Percentiles rank a stretch among this genome's conserved stretches.
phyloP scores from a whole-genome alignment of 1,140 invertebrate species.

The Stegodyphus mimosarum region DNA sequence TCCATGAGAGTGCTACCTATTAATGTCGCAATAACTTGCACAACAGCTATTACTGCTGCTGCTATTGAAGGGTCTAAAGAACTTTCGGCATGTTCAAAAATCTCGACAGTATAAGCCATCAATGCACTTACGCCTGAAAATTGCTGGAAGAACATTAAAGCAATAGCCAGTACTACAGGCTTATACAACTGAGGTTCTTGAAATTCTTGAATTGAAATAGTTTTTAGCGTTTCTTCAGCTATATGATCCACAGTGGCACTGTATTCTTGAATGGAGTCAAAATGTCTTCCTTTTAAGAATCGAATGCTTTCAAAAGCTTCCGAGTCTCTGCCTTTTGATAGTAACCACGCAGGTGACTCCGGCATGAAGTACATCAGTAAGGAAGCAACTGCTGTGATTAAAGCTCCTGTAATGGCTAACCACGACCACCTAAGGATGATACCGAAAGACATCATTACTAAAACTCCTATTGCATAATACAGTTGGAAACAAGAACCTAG shows the following conservation, averaged over 20 bases:
- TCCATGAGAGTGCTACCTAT: slow-evolving; percentile 86
- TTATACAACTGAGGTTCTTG: slow-evolving; percentile 33
- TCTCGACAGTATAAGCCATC: slow-evolving; percentile 89
- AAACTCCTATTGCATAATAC: slow-evolving; percentile 80
- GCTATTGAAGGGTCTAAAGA: slow-evolving; percentile 73
- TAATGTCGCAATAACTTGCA: slow-evolving; percentile 89
- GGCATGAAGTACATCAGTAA: slow-evolving; percentile 74
- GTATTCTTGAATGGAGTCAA: slow-evolving; percentile 6
- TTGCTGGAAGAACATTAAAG: slow-evolving; percentile 94
- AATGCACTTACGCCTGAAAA: slow-evolving; percentile 92
- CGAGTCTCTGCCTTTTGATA: slow-evolving; percentile 79
- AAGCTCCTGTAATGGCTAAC: slow-evolving; percentile 76
- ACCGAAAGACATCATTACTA: slow-evolving; percentile 81
- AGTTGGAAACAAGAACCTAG: slow-evolving; percentile 85
- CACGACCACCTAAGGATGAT: slow-evolving; percentile 77
- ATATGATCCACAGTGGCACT: background rate
- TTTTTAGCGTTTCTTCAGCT: background rate
- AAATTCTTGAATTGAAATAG: slow-evolving; percentile 22
- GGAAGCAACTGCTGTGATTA: slow-evolving; percentile 75
- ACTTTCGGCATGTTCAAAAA: slow-evolving; percentile 79
- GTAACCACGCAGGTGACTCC: slow-evolving; percentile 84
- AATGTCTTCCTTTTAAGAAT: slow-evolving; percentile 29
- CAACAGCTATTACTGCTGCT: slow-evolving; percentile 86
- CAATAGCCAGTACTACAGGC: slow-evolving; percentile 76
- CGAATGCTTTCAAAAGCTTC: slow-evolving; percentile 72